Percentiles rank a stretch among this genome's conserved stretches.
phyloP scores from a whole-genome alignment of 2,797 vertebrate species.

The Diglossa cyanea region DNA sequence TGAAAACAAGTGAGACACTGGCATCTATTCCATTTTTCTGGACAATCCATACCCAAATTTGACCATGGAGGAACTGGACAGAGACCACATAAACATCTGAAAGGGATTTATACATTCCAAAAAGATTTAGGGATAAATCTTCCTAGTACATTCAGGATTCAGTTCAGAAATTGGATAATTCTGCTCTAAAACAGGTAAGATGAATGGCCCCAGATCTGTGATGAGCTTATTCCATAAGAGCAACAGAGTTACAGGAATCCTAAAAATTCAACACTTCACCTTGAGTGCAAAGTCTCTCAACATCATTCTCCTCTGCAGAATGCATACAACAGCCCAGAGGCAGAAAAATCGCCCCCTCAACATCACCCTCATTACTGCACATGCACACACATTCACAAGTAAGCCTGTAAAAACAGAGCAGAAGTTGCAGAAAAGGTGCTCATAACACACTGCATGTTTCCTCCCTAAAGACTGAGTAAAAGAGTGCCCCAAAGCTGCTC shows the following conservation, averaged over 20 bases:
- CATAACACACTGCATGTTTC: accelerated
- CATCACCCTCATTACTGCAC: not conserved
- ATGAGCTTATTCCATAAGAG: not conserved
- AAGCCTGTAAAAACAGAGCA: not conserved
- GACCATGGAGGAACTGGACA: not conserved
- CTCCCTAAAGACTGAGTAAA: not conserved
- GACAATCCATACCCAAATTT: not conserved
- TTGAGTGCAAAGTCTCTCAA: not conserved
- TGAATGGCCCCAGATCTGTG: not conserved
- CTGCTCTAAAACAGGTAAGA: not conserved
- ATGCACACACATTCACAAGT: not conserved
- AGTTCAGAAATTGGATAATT: not conserved
- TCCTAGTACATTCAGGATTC: not conserved
- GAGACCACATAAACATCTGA: not conserved
- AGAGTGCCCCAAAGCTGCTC: not conserved
- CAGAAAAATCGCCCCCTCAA: not conserved
- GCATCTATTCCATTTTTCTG: not conserved
- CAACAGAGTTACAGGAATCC: not conserved
- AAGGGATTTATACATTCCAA: not conserved
- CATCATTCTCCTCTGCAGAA: not conserved
- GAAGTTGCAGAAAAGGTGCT: not conserved
- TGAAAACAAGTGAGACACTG: not conserved
- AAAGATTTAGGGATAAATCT: not conserved
- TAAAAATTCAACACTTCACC: not conserved
- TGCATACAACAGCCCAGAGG: not conserved